Conservation (phyloP, 2,113 vertebrate genomes). For the Vulpes vulpes region DNA sequence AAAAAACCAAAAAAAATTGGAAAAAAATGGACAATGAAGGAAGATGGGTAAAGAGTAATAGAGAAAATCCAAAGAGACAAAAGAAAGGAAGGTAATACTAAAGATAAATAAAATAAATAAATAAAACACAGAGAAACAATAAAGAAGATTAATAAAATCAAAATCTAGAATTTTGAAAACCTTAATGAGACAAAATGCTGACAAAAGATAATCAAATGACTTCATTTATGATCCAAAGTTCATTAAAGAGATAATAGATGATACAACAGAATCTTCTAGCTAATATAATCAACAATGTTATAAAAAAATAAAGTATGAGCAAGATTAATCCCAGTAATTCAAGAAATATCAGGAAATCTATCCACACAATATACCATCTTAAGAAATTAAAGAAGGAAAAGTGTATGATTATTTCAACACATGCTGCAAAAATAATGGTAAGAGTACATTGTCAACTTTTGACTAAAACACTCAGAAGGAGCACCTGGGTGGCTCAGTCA, state of each 20-base stretch:
- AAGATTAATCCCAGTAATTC: not conserved
- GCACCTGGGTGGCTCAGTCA: too few species aligned
- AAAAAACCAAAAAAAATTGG: not conserved
- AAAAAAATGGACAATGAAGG: not conserved
- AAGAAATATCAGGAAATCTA: conserved; percentile 36
- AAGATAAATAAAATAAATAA: not conserved
- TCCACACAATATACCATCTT: not conserved
- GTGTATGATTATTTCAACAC: not conserved
- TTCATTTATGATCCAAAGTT: not conserved
- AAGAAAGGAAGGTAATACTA: not conserved
- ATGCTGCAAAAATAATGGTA: not conserved
- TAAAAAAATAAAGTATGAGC: not conserved
- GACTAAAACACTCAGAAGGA: not conserved
- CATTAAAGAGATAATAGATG: not conserved
- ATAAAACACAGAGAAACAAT: not conserved
- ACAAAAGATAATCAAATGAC: not conserved
- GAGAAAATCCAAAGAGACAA: conserved; percentile 14
- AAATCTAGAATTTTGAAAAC: not conserved
- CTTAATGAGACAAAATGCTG: not conserved
- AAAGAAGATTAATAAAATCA: not conserved
- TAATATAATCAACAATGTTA: not conserved
- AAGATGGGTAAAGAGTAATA: not conserved
- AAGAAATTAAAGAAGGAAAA: not conserved
- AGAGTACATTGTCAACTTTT: not conserved
- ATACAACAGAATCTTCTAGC: not conserved